phyloP scores from a whole-genome alignment of 2,113 vertebrate species.

The Rhipidura dahli region DNA sequence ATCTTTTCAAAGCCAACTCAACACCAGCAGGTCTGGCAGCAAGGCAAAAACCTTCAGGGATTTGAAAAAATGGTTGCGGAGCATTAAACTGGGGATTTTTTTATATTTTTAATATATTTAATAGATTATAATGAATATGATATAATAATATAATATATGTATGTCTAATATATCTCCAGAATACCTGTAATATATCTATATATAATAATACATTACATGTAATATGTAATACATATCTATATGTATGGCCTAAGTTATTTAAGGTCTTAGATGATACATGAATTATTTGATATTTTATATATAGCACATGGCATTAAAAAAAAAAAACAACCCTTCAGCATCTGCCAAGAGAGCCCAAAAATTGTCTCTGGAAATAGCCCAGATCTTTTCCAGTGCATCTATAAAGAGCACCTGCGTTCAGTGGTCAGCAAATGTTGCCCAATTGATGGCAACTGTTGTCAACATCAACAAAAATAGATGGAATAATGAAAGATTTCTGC shows the following conservation, averaged over 20 bases:
- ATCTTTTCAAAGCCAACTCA: neutral
- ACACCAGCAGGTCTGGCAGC: neutral
- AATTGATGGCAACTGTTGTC: neutral
- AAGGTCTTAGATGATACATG: neutral
- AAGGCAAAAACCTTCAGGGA: neutral
- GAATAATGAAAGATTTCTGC: slow-evolving; percentile 11
- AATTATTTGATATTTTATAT: neutral
- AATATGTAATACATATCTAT: too few species aligned
- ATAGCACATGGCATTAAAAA: neutral
- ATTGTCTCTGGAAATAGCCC: neutral
- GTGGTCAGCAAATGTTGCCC: neutral
- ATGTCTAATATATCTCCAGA: neutral
- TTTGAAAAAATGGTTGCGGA: neutral
- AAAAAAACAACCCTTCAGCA: neutral
- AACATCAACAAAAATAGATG: neutral
- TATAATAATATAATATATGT: too few species aligned
- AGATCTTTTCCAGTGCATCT: neutral
- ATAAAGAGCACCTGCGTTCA: neutral
- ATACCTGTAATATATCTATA: neutral
- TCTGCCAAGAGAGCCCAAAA: neutral
- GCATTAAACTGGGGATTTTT: neutral
- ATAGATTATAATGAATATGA: neutral
- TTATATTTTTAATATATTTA: too few species aligned
- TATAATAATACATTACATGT: neutral
- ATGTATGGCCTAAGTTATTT: neutral